Percentiles rank a stretch among this genome's conserved stretches.
Conservation (phyloP, 2,113 vertebrate species). For the Chauna torquata region DNA sequence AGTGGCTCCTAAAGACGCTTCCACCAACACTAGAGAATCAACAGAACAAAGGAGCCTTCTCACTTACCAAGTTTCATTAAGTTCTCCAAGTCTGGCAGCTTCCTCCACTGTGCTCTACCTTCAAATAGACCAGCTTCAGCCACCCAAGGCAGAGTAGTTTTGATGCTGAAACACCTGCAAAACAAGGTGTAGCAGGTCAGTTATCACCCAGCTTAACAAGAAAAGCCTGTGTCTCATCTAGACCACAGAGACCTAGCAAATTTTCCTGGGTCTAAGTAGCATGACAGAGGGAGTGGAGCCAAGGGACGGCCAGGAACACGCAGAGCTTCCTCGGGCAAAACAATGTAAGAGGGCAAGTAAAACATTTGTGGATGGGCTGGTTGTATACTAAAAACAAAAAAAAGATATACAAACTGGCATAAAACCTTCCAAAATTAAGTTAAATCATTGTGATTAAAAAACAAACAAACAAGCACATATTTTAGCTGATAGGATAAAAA, state of each 20-base stretch:
- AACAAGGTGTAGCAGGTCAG: neutral
- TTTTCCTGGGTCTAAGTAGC: neutral
- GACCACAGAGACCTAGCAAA: neutral
- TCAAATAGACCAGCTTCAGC: neutral
- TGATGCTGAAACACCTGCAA: neutral
- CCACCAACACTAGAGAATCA: neutral
- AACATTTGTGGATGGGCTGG: neutral
- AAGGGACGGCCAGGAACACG: fast-evolving
- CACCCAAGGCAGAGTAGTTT: fast-evolving
- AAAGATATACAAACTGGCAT: neutral
- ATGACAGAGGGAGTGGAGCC: fast-evolving
- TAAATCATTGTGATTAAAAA: neutral
- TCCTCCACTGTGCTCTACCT: fast-evolving
- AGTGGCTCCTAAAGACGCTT: neutral
- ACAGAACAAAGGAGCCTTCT: fast-evolving
- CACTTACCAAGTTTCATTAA: neutral
- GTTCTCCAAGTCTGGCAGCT: fast-evolving
- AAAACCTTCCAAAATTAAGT: neutral
- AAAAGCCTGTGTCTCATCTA: neutral
- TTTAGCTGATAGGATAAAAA: neutral
- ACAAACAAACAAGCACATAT: too few species aligned
- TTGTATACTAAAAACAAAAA: neutral
- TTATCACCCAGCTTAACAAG: neutral
- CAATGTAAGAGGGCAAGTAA: neutral
- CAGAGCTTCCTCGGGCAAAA: neutral